Evolutionary conservation across 1,140 invertebrate genomes (phyloP).

Genomic region (Helicoverpa zea): DNA sequence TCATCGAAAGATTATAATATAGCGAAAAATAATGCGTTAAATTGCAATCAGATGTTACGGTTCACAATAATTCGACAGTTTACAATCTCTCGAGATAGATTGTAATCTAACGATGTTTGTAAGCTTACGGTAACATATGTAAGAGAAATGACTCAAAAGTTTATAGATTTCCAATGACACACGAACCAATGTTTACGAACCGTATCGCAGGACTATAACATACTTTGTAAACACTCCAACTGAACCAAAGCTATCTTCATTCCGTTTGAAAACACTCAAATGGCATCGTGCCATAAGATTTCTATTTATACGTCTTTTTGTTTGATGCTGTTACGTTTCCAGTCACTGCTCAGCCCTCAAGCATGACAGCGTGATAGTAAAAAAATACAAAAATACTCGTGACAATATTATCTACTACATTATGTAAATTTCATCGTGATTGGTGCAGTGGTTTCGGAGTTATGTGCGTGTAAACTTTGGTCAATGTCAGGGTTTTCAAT

Average conservation of each 20-base stretch:
- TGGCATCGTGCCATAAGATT: slow-evolving; percentile 18
- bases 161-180: slow-evolving; percentile 8
- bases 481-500: slow-evolving; percentile 28
- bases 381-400: not conserved
- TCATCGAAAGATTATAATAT: no score
- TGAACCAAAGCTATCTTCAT: not conserved
- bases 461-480: slow-evolving; percentile 30
- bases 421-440: not conserved
- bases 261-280: not conserved
- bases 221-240: slow-evolving; percentile 5
- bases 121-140: no score
- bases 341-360: slow-evolving; percentile 3
- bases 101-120: no score
- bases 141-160: slow-evolving; percentile 12
- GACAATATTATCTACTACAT: not conserved
- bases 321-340: not conserved
- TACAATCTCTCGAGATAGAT: no score
- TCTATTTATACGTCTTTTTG: not conserved
- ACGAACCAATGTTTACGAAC: slow-evolving; percentile 13
- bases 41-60: no score
- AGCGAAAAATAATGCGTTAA: no score
- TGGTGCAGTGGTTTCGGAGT: slow-evolving; percentile 26
- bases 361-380: not conserved
- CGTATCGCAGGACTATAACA: not conserved
- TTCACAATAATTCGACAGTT: no score